phyloP scores from a whole-genome alignment of 2,113 vertebrate species.

The Tragelaphus strepsiceros region DNA sequence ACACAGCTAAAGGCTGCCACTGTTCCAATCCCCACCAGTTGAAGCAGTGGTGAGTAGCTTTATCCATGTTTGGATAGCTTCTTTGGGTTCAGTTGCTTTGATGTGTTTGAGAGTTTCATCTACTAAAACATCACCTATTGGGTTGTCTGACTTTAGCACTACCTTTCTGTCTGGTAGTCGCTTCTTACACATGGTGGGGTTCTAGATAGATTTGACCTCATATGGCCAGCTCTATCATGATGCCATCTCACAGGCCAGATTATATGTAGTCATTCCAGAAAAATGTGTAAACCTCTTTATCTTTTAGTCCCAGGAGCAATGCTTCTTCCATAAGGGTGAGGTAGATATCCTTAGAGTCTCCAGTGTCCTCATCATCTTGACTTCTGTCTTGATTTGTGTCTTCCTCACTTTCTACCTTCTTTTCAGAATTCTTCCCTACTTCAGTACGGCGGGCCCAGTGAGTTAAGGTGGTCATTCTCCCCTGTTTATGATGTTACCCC shows the following conservation, averaged over 20 bases:
- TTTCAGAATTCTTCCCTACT: constrained; percentile 61
- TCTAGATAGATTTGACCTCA: constrained; percentile 82
- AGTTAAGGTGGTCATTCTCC: constrained; percentile 83
- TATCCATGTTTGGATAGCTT: constrained; percentile 87
- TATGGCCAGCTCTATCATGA: constrained; percentile 85
- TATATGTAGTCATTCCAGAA: constrained; percentile 92
- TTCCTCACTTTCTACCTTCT: constrained; percentile 66
- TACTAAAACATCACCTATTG: constrained; percentile 84
- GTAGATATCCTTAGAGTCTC: constrained; percentile 82
- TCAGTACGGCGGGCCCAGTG: constrained; percentile 74
- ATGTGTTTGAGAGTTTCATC: constrained; percentile 88
- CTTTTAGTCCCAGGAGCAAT: constrained; percentile 87
- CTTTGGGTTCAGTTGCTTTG: constrained; percentile 81
- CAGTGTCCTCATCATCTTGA: constrained; percentile 57
- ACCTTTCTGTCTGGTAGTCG: constrained; percentile 86
- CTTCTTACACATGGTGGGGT: constrained; percentile 77
- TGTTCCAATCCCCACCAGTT: not conserved
- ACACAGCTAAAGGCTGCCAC: not conserved
- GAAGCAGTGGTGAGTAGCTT: constrained; percentile 81
- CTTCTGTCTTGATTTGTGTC: constrained; percentile 33
- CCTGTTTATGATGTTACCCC: not conserved
- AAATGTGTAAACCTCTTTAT: constrained; percentile 89
- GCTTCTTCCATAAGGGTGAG: constrained; percentile 91
- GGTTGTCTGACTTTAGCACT: constrained; percentile 80
- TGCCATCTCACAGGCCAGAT: constrained; percentile 82